These are phyloP conservation scores for Meda fulgida DNA, from an alignment of 2,797 vertebrate genomes.

Conservation along the genomic window DNA sequence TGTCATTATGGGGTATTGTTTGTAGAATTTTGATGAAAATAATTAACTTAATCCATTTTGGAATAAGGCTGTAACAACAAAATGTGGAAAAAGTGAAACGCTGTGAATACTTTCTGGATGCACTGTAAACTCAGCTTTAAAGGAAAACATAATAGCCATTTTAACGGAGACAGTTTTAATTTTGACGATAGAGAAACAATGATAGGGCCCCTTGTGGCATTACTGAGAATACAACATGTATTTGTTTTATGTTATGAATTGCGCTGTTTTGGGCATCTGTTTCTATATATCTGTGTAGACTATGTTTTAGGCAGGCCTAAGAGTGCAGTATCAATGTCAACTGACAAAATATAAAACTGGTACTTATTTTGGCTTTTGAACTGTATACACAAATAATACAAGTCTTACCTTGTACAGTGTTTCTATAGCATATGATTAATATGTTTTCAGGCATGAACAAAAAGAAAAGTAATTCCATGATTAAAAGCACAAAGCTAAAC, in stretches of 20 bases:
- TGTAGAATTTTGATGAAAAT: too few relatives aligned
- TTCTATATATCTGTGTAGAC: not conserved
- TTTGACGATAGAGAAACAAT: not conserved
- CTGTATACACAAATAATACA: constrained; percentile 80
- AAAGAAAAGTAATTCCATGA: constrained; percentile 75
- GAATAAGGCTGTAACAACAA: too few relatives aligned
- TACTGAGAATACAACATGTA: not conserved
- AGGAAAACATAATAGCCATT: not conserved
- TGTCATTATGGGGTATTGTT: too few relatives aligned
- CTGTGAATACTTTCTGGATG: not conserved
- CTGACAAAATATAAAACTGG: not conserved
- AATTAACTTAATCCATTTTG: too few relatives aligned
- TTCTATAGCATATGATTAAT: constrained; percentile 83
- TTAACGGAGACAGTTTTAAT: too few relatives aligned
- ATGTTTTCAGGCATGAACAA: constrained; percentile 84
- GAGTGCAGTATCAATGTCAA: not conserved
- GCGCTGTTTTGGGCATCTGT: not conserved
- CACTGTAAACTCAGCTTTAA: not conserved
- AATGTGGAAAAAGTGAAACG: too few relatives aligned
- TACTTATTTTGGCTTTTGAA: not conserved
- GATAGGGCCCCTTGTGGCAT: not conserved
- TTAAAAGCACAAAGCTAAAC: constrained; percentile 65
- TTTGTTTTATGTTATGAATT: not conserved
- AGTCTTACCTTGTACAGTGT: constrained; percentile 83
- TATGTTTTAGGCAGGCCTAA: not conserved